phyloP scores from a whole-genome alignment of 2,888 invertebrate species.

The Drosophila engyochracea region DNA sequence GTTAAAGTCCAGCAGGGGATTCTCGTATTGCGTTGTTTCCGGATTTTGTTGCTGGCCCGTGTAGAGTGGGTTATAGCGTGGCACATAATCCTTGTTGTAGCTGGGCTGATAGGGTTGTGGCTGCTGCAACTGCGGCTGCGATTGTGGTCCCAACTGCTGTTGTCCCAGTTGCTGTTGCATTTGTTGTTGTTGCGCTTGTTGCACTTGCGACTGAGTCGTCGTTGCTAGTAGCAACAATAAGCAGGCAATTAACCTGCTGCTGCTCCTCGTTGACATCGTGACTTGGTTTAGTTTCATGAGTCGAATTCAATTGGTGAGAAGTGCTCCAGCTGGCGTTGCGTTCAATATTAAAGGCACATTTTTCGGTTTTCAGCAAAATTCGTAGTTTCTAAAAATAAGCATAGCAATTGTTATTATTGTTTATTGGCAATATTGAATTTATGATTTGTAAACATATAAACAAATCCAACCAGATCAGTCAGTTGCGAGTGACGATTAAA shows the following conservation, averaged over 20 bases:
- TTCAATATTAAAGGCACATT: constrained; percentile 74
- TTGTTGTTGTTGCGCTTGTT: constrained; percentile 40
- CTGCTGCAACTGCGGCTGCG: constrained; percentile 33
- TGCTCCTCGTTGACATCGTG: constrained; percentile 54
- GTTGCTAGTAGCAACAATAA: constrained; percentile 46
- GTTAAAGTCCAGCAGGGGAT: constrained; percentile 74
- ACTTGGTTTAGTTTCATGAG: constrained; percentile 40
- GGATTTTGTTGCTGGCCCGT: constrained; percentile 71
- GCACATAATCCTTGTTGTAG: constrained; percentile 81
- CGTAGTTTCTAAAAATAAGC: constrained; percentile 58
- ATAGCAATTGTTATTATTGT: constrained; percentile 44
- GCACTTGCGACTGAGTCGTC: constrained; percentile 41
- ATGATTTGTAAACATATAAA: constrained; percentile 56
- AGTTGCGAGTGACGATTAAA: constrained; percentile 12
- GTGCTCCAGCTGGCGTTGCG: constrained; percentile 43
- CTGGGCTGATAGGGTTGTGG: constrained; percentile 74
- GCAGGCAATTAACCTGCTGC: constrained; percentile 16
- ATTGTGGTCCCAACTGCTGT: constrained; percentile 29
- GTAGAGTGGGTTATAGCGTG: constrained; percentile 83
- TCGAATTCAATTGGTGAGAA: constrained; percentile 26
- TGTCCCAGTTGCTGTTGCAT: constrained; percentile 32
- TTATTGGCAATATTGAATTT: constrained; percentile 54
- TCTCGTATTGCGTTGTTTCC: constrained; percentile 75
- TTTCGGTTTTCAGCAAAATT: constrained; percentile 43
- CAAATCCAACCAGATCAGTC: constrained; percentile 40